phyloP scores from a whole-genome alignment of 2,113 vertebrate species.

The Sapayoa aenigma region DNA sequence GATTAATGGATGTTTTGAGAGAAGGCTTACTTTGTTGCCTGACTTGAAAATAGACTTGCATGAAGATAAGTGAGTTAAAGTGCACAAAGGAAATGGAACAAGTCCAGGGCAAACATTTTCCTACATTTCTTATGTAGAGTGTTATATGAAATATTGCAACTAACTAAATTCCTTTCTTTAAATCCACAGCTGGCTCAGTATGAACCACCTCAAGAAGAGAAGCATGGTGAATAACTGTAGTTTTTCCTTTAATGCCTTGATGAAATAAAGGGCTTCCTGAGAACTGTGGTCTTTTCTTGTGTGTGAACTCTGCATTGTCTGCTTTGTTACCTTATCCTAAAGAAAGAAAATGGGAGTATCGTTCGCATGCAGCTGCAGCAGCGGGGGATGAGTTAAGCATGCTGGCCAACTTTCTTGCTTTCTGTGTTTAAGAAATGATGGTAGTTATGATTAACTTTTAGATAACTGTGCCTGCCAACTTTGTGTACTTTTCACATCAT shows the following conservation, averaged over 20 bases:
- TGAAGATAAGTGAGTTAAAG: background rate
- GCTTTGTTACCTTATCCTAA: background rate
- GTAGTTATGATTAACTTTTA: background rate
- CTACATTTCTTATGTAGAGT: background rate
- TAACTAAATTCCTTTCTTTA: slow-evolving; percentile 71
- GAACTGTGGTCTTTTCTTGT: slow-evolving; percentile 59
- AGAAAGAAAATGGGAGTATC: slow-evolving; percentile 13
- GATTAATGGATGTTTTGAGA: background rate
- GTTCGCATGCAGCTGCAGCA: background rate
- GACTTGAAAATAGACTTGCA: background rate
- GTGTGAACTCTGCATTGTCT: slow-evolving; percentile 18
- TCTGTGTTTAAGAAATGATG: background rate
- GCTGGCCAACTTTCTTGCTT: background rate
- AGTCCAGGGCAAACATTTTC: background rate
- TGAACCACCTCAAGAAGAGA: slow-evolving; percentile 81
- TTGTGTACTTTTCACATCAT: background rate
- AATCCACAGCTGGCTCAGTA: slow-evolving; percentile 86
- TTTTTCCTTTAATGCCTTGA: slow-evolving; percentile 53
- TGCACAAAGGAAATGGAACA: background rate
- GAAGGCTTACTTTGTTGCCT: background rate
- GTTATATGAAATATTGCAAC: background rate
- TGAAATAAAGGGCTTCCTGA: slow-evolving; percentile 78
- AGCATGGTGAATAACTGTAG: slow-evolving; percentile 74
- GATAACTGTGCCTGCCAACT: background rate
- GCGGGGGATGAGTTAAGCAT: background rate